These are phyloP conservation scores for Allygus modestus DNA, from an alignment of 2,888 invertebrate genomes.

Conservation along the genomic window DNA sequence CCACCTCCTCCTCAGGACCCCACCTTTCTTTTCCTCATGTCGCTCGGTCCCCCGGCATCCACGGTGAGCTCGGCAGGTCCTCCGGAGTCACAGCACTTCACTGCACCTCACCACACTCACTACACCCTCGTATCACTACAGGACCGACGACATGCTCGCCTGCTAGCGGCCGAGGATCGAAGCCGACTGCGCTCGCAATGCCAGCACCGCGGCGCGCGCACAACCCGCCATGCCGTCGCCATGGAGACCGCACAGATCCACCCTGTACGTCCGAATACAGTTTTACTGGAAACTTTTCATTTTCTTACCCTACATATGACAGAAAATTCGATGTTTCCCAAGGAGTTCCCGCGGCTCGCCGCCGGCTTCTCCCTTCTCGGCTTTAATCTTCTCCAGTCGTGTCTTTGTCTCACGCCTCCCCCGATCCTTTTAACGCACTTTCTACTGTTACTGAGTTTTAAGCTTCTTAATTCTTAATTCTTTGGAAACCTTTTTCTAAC, in stretches of 20 bases:
- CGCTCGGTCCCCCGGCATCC: not conserved
- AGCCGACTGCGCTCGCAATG: conserved; percentile 23
- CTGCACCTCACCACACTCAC: conserved; percentile 8
- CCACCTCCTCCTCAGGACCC: not conserved
- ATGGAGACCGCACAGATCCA: conserved; percentile 25
- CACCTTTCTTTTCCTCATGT: conserved; percentile 52
- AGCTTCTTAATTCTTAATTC: conserved; percentile 10
- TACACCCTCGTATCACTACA: not conserved
- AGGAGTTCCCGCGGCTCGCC: not conserved
- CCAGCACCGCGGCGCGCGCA: conserved; percentile 20
- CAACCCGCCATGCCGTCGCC: conserved; percentile 19
- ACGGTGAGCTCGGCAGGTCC: not conserved
- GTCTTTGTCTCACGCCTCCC: not conserved
- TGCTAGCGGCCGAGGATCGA: conserved; percentile 15
- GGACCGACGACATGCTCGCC: conserved; percentile 16
- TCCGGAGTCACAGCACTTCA: not conserved
- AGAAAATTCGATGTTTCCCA: conserved; percentile 6
- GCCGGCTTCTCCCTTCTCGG: not conserved
- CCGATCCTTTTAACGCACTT: conserved; percentile 1
- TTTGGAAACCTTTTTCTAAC: not conserved
- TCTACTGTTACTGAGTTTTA: not conserved
- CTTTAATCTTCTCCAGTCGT: conserved; percentile 22
- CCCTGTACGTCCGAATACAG: conserved; percentile 18
- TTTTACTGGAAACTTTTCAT: conserved; percentile 33
- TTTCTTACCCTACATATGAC: conserved; percentile 47